These are phyloP conservation scores for Cataglyphis cursor DNA, from an alignment of 2,888 invertebrate species.

Conservation along the genomic window DNA sequence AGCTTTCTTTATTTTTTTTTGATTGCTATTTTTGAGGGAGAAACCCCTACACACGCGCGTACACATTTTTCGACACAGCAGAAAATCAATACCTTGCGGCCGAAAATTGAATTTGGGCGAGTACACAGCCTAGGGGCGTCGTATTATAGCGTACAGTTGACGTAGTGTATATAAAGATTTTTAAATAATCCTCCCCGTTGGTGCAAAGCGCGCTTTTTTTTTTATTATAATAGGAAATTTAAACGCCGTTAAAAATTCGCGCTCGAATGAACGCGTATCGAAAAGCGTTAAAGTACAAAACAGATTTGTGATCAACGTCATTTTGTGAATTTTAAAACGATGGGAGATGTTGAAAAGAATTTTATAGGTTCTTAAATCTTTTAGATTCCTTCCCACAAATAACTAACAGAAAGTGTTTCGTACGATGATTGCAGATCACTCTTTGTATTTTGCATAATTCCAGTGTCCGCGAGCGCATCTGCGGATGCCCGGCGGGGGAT, in stretches of 20 bases:
- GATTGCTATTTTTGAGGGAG: neutral
- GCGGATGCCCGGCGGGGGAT: constrained; percentile 59
- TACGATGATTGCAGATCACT: constrained; percentile 7
- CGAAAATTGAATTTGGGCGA: constrained; percentile 75
- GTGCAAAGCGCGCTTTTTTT: constrained; percentile 1
- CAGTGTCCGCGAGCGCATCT: neutral
- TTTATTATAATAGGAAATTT: constrained; percentile 3
- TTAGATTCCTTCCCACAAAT: neutral
- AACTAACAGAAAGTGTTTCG: neutral
- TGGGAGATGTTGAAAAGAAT: neutral
- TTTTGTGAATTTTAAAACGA: neutral
- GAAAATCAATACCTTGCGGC: constrained; percentile 71
- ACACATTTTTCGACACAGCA: constrained; percentile 40
- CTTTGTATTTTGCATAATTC: constrained; percentile 26
- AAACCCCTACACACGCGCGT: neutral
- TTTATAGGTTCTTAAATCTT: neutral
- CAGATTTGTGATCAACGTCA: neutral
- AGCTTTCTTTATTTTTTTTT: neutral
- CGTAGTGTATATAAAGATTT: constrained; percentile 27
- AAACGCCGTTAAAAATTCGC: constrained; percentile 4
- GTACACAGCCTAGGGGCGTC: constrained; percentile 64
- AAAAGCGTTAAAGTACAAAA: neutral
- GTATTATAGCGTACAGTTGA: constrained; percentile 46
- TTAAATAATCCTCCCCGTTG: constrained; percentile 14
- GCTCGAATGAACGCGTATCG: neutral